These are phyloP conservation scores for Tauraco hartlaubi DNA, from an alignment of 2,797 vertebrate genomes.

Conservation along the genomic window DNA sequence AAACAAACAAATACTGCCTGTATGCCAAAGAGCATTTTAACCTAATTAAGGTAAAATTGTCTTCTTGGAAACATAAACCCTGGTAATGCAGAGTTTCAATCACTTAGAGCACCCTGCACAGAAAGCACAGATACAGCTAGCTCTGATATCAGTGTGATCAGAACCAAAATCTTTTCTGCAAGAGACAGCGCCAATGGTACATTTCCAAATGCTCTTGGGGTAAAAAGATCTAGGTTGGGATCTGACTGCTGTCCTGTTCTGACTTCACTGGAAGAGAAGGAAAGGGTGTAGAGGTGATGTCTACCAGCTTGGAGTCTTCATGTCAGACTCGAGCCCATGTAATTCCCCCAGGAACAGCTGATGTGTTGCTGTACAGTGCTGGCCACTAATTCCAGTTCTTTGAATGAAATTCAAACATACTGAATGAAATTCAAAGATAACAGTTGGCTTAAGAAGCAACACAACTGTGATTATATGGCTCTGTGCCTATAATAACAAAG, in stretches of 20 bases:
- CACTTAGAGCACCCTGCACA: not conserved
- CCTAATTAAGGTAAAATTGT: not conserved
- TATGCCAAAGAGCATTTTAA: not conserved
- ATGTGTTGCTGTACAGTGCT: not conserved
- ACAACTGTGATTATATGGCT: not conserved
- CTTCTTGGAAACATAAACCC: not conserved
- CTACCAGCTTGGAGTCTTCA: not conserved
- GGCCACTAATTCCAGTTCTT: not conserved
- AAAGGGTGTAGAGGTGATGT: not conserved
- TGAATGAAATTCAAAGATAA: not conserved
- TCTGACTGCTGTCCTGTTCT: not conserved
- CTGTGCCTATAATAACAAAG: not conserved
- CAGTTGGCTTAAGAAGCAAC: not conserved
- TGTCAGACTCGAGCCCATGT: not conserved
- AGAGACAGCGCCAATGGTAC: not conserved
- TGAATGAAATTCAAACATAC: not conserved
- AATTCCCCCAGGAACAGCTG: not conserved
- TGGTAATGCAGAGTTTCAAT: not conserved
- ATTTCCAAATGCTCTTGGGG: not conserved
- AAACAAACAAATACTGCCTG: not conserved
- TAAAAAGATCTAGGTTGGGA: not conserved
- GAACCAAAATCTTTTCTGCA: not conserved
- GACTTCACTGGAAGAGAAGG: not conserved
- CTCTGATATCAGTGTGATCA: not conserved
- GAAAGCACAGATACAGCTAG: not conserved